A percentile compares a stretch with the other conserved stretches of the same genome.
phyloP scores from a whole-genome alignment of 2,888 invertebrate genomes.

The Dendrolimus houi region DNA sequence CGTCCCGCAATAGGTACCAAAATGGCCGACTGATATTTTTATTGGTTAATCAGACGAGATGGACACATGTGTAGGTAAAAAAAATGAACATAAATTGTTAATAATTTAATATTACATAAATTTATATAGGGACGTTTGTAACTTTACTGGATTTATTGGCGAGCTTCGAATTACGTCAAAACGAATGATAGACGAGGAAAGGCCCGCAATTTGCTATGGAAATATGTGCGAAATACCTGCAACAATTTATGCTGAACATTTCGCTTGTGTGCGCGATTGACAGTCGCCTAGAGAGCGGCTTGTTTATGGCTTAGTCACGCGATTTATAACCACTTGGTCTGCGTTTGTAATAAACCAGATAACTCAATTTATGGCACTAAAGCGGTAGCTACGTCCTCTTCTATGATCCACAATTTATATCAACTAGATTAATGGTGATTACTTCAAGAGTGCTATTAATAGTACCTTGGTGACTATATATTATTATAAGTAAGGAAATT shows the following conservation, averaged over 20 bases:
- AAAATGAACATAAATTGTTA: neutral
- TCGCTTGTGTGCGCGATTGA: slow-evolving; percentile 39
- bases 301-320: slow-evolving; percentile 35
- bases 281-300: slow-evolving; percentile 42
- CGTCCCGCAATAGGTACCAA: too few relatives aligned
- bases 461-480: too few relatives aligned
- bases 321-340: slow-evolving; percentile 46
- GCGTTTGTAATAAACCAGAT: slow-evolving; percentile 53
- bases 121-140: slow-evolving; percentile 37
- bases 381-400: slow-evolving; percentile 35
- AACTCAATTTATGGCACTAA: slow-evolving; percentile 52
- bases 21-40: too few relatives aligned
- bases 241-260: slow-evolving; percentile 32
- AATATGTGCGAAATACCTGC: slow-evolving; percentile 38
- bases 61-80: neutral
- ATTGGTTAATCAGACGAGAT: too few relatives aligned
- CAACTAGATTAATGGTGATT: slow-evolving; percentile 41
- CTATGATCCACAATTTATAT: slow-evolving; percentile 38
- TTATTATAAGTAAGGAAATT: too few relatives aligned
- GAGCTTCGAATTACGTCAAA: slow-evolving; percentile 43
- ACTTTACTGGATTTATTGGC: slow-evolving; percentile 34
- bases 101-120: slow-evolving; percentile 24
- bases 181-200: slow-evolving; percentile 45
- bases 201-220: slow-evolving; percentile 39
- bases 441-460: slow-evolving; percentile 22